Conservation (phyloP, 2,888 invertebrate species). For the Lasioglossum pauxillum region DNA sequence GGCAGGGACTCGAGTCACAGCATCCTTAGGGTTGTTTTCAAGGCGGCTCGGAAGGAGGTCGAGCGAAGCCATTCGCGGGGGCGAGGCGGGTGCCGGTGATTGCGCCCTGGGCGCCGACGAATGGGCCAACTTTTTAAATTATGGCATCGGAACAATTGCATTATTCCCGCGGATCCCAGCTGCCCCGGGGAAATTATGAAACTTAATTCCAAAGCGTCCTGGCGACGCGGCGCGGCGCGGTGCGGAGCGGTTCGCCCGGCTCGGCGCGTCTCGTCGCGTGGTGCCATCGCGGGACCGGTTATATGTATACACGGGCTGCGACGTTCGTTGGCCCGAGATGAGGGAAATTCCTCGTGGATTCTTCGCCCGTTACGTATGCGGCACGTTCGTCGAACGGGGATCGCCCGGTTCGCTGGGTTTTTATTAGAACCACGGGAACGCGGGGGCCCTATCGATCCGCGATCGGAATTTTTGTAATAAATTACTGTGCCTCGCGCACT, state of each 20-base stretch:
- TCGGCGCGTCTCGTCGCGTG: slow-evolving; percentile 15
- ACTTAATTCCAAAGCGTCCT: slow-evolving; percentile 74
- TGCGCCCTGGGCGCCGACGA: slow-evolving; percentile 76
- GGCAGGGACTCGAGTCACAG: neutral
- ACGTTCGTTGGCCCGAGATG: slow-evolving; percentile 40
- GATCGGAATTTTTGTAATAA: slow-evolving; percentile 40
- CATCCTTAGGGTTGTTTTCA: slow-evolving; percentile 23
- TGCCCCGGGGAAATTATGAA: slow-evolving; percentile 76
- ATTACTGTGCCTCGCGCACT: slow-evolving; percentile 7
- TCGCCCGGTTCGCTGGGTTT: slow-evolving; percentile 46
- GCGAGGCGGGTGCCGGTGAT: slow-evolving; percentile 69
- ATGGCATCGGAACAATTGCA: slow-evolving; percentile 78
- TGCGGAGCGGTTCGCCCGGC: neutral
- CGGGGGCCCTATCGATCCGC: slow-evolving; percentile 16
- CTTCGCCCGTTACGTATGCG: slow-evolving; percentile 54
- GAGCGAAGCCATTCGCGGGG: neutral
- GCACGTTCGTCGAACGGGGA: slow-evolving; percentile 53
- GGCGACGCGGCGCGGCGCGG: slow-evolving; percentile 37
- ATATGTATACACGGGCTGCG: slow-evolving; percentile 36
- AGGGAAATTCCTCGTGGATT: slow-evolving; percentile 52
- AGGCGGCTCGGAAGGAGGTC: slow-evolving; percentile 33
- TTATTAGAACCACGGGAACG: slow-evolving; percentile 41
- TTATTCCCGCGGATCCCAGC: slow-evolving; percentile 70
- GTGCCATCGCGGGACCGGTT: slow-evolving; percentile 34
- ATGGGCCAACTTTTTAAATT: slow-evolving; percentile 80